Conservation (phyloP, 2,797 vertebrate genomes). For the Morus bassanus region DNA sequence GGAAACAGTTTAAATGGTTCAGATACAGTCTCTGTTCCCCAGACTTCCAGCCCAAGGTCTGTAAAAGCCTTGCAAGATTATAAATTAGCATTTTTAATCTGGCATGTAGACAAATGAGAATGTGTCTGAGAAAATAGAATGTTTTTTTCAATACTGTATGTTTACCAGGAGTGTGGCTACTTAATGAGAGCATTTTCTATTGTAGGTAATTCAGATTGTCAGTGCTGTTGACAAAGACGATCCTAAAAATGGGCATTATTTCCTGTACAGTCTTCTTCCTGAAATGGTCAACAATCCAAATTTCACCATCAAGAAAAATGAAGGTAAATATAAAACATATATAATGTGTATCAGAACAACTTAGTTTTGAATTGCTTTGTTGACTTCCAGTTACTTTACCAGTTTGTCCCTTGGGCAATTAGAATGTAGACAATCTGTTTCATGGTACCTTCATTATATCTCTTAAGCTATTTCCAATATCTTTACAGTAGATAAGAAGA, state of each 20-base stretch:
- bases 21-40: neutral
- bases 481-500: constrained; percentile 26
- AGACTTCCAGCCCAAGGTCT: neutral
- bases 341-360: neutral
- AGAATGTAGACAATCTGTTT: neutral
- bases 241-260: constrained; percentile 93
- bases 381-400: neutral
- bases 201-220: constrained; percentile 95
- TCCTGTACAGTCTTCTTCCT: constrained; percentile 91
- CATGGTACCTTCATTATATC: neutral
- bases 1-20: neutral
- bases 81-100: neutral
- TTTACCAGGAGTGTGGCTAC: neutral
- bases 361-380: neutral
- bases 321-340: constrained; percentile 80
- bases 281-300: constrained; percentile 98
- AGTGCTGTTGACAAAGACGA: constrained; percentile 96
- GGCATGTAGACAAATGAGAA: neutral
- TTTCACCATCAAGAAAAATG: constrained; percentile 98
- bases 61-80: neutral
- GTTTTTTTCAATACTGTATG: neutral
- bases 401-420: neutral
- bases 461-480: neutral
- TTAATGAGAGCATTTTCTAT: constrained; percentile 49
- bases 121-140: neutral